Conservation (phyloP, 1,140 invertebrate genomes). For the Ceratina australensis region DNA sequence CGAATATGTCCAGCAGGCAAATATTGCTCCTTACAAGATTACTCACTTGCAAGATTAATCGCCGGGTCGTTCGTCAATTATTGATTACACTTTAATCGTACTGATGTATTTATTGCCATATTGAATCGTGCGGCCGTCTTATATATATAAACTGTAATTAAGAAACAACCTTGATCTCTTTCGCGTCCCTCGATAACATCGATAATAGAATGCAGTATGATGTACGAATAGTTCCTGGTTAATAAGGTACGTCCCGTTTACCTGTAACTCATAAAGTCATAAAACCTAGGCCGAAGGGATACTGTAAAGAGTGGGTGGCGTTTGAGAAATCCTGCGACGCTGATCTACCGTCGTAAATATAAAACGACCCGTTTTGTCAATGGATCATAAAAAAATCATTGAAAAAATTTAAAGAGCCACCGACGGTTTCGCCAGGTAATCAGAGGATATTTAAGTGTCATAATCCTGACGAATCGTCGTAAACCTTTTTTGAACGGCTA, state of each 20-base stretch:
- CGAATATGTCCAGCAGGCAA: constrained; percentile 2
- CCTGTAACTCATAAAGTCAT: constrained; percentile 51
- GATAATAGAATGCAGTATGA: no score
- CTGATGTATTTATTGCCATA: no score
- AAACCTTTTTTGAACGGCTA: constrained; percentile 18
- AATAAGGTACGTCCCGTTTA: not conserved
- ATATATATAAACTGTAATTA: no score
- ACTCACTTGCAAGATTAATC: no score
- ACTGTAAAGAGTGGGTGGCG: not conserved
- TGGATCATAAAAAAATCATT: constrained; percentile 70
- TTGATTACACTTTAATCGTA: no score
- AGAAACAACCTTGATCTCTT: no score
- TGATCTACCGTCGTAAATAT: constrained; percentile 69
- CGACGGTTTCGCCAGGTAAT: not conserved
- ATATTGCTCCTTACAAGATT: not conserved
- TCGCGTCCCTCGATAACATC: no score
- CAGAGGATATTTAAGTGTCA: constrained; percentile 43
- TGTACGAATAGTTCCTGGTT: no score
- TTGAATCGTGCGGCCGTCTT: no score
- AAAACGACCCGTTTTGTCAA: constrained; percentile 65
- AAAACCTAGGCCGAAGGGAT: constrained; percentile 31
- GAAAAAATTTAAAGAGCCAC: constrained; percentile 54
- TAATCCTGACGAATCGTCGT: constrained; percentile 10
- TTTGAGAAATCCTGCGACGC: constrained; percentile 35
- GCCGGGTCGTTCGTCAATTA: no score